These are phyloP conservation scores for Campoletis raptor DNA, from an alignment of 2,888 invertebrate genomes.

Conservation along the genomic window DNA sequence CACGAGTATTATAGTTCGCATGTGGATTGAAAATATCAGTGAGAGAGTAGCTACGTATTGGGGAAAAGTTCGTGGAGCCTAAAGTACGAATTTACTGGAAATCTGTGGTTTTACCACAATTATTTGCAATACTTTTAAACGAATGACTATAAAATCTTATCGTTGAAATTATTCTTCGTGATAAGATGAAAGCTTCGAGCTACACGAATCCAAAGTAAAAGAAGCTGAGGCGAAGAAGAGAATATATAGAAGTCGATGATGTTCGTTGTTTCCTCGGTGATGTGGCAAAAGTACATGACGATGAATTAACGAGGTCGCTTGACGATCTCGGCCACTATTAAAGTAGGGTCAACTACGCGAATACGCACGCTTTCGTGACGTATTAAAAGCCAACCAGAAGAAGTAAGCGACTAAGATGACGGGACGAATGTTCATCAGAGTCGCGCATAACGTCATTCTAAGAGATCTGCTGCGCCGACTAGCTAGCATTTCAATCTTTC, in stretches of 20 bases:
- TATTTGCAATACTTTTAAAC: background rate
- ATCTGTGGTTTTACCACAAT: background rate
- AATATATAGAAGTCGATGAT: background rate
- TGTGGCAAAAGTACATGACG: slow-evolving; percentile 54
- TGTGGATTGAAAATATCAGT: background rate
- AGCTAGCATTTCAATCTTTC: slow-evolving; percentile 53
- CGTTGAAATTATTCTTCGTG: background rate
- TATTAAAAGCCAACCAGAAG: slow-evolving; percentile 24
- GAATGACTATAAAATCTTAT: slow-evolving; percentile 6
- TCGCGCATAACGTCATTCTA: slow-evolving; percentile 39
- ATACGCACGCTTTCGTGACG: slow-evolving; percentile 42
- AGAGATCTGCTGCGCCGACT: slow-evolving; percentile 28
- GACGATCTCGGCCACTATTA: slow-evolving; percentile 69
- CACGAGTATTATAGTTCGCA: background rate
- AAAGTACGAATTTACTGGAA: background rate
- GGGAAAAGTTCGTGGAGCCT: background rate
- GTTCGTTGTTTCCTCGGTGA: slow-evolving; percentile 43
- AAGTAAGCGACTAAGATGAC: slow-evolving; percentile 19
- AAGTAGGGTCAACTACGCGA: slow-evolving; percentile 72
- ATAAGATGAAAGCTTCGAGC: background rate
- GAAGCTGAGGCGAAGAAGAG: background rate
- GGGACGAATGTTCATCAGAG: slow-evolving; percentile 29
- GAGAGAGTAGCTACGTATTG: background rate
- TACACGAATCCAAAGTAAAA: background rate
- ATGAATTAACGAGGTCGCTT: slow-evolving; percentile 67